Base-by-base conservation (phyloP, 2,113 vertebrate species). In the Aleadryas rufinucha region DNA sequence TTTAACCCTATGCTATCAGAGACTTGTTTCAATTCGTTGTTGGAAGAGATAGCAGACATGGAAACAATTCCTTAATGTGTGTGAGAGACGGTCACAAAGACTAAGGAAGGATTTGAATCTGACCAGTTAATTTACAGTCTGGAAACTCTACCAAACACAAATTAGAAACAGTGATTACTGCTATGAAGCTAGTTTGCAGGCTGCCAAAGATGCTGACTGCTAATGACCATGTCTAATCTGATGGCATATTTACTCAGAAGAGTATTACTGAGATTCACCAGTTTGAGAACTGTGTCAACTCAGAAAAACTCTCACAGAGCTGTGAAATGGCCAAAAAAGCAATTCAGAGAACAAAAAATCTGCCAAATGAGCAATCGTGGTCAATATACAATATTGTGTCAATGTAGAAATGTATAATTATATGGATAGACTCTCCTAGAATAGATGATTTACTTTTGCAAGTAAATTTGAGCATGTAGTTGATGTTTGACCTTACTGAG, bases 341-440 rank as follows among this genome's bases (percentile, higher is more conserved):
- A 93, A 95, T 97, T 89, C 74, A 96, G 89, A 79, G 84, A 89
- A 96, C 85, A 89, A 95, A 90, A 95, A 85, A 57, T 87, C 65
- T 65, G n/a, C 57, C 89, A 91, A 95, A 87, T 71, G 53, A 76
- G 57, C 49, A 85, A 76, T 79, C 24, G 12, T 37, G 19, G 41
- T 89, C 61, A 79, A 72, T 94, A 79, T 31, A 76, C 6, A 18
- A 39, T 64, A 87, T 42, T 91, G 74, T 75, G 77, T 23, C 53
- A 69, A 23, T 53, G 71, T 84, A 45, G 23, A 94, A 91, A 75
- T 70, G 9, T 64, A 28, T 71, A 87, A 91, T 88, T 86, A 50
- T n/a, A 54, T n/a, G 45, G 45, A 41, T 54, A 78, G 75, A 22
- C 18, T 92, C 93, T 90, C 84, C 91, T 56, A 91, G 69, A 93